Evolutionary conservation across 92 coral and sea anemone species (phyloP), one percentile per base, ranked within the genome.

Genomic region (Phymanthus crucifer): DNA sequence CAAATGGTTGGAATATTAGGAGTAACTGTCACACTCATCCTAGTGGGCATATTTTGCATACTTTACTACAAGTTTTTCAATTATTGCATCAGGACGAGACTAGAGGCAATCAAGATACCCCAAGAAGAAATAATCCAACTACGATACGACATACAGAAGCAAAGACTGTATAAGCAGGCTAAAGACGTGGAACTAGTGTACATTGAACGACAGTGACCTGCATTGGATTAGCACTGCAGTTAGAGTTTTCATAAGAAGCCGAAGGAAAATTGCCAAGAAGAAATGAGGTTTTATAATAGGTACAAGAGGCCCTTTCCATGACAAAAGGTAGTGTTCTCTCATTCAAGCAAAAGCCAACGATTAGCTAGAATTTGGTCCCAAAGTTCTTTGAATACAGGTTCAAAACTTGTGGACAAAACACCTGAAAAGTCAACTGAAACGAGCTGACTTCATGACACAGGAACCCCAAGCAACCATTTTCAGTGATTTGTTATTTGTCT

Each of bases 131-230:
- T 77, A 3, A 19, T 77, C 43, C 72, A 77, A 47, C 23, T 38
- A 77, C 81, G 81, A 3, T 77, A 61, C 38, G 72, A 77, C 14
- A 36, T 31, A 21, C 81, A 65, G 81, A 77, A 64, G 72, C 24
- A 72, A 40, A 36, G 81, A 26, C 31, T 77, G 38, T 61, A 45
- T 16, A 64, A 58, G 50, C 81, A 77, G 27, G 81, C 81, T 61
- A 33, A 65, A 23, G 57, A 38, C n/a, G 72, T 34, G 35, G 81
- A 38, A 27, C 72, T 34, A 1, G 71, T 21, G 9, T 32, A 32
- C 54, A 77, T 77, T 24, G 81, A 77, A 64, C 72, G 81, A 27
- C 18, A 48, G 52, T 74, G 36, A 50, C 3, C 68, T 54, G 27
- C 9, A 54, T 23, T 8, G 64, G 27, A 19, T 13, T 54, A 5